phyloP scores from a whole-genome alignment of 2,797 vertebrate genomes.

The Argentina silus region DNA sequence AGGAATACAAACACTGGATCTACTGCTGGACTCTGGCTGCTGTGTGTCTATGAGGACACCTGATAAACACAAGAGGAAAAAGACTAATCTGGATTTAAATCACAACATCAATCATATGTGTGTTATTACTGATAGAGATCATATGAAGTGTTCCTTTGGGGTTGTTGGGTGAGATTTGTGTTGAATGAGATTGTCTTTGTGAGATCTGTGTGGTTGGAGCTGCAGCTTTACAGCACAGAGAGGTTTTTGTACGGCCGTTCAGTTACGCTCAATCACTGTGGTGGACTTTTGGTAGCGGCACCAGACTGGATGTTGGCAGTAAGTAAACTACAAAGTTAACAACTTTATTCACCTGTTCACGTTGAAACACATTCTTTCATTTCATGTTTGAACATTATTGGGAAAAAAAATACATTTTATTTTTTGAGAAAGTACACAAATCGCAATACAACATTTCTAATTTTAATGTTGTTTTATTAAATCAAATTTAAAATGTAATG shows the following conservation, averaged over 20 bases:
- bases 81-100: background rate
- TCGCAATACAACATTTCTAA: no score
- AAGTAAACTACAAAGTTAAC: background rate
- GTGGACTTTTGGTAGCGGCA: constrained; percentile 11
- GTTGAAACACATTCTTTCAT: background rate
- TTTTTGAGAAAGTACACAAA: no score
- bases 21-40: background rate
- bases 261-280: background rate
- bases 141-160: background rate
- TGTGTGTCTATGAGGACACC: background rate
- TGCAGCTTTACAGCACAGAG: background rate
- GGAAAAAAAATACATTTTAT: no score
- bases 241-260: constrained; percentile 13
- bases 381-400: no score
- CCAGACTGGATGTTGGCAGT: constrained; percentile 6
- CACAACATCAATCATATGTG: background rate
- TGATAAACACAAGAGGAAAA: background rate
- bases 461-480: no score
- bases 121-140: background rate
- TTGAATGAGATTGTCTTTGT: background rate
- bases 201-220: background rate
- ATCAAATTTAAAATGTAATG: no score
- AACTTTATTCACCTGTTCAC: background rate
- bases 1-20: background rate
- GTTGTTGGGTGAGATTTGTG: background rate